phyloP scores from a whole-genome alignment of 2,888 invertebrate species.

The Rapana venosa region DNA sequence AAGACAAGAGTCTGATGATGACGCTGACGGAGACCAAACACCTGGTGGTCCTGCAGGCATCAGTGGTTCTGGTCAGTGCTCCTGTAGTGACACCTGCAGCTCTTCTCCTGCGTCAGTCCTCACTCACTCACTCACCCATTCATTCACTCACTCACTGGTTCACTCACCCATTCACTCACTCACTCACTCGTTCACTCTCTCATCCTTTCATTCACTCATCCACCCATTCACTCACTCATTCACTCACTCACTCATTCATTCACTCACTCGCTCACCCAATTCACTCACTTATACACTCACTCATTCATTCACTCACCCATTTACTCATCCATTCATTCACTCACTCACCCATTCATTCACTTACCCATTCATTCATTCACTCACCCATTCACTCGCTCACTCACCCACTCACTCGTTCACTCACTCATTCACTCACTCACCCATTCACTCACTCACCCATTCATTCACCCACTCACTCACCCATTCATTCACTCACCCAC shows the following conservation, averaged over 20 bases:
- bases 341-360: neutral
- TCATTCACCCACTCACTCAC: too few relatives aligned
- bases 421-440: neutral
- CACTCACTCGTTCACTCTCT: too few relatives aligned
- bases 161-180: too few relatives aligned
- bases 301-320: too few relatives aligned
- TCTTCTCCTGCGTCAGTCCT: too few relatives aligned
- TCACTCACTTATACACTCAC: neutral
- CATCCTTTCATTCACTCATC: neutral
- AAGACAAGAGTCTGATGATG: conserved; percentile 49
- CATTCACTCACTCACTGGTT: too few relatives aligned
- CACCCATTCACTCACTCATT: neutral
- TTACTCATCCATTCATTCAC: too few relatives aligned
- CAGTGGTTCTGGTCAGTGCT: conserved; percentile 50
- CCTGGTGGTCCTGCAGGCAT: conserved; percentile 49
- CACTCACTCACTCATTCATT: too few relatives aligned
- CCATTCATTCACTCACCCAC: too few relatives aligned
- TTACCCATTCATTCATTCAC: neutral
- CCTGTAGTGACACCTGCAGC: neutral
- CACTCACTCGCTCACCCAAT: neutral
- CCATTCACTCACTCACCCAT: too few relatives aligned
- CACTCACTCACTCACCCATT: too few relatives aligned
- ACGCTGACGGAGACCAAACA: conserved; percentile 56
- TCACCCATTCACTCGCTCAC: neutral
- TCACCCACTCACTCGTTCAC: neutral